Evolutionary conservation across 53 echinoderm and acorn worm species (phyloP).

Genomic region (Astropecten irregularis): DNA sequence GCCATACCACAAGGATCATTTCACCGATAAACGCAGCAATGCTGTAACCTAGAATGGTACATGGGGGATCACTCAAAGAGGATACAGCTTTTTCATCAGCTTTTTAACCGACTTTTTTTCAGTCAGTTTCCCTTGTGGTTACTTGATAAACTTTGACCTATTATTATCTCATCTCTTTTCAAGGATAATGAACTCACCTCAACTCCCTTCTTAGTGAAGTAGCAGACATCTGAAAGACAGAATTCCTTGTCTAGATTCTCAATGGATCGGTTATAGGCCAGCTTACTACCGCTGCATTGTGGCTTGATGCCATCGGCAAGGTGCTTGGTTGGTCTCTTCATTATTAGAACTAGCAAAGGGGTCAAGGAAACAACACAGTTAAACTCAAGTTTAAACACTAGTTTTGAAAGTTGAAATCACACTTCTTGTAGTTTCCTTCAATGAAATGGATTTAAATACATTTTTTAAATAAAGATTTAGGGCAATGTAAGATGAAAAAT

Average conservation of each 20-base stretch:
- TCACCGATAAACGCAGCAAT: too few relatives aligned
- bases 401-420: not conserved
- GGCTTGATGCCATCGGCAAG: constrained; percentile 80
- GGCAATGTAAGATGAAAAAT: too few relatives aligned
- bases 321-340: constrained; percentile 79
- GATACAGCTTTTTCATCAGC: too few relatives aligned
- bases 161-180: too few relatives aligned
- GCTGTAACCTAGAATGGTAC: too few relatives aligned
- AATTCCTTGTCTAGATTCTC: constrained; percentile 62
- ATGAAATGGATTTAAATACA: too few relatives aligned
- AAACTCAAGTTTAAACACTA: not conserved
- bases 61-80: too few relatives aligned
- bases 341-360: constrained; percentile 58
- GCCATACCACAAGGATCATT: too few relatives aligned
- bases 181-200: constrained; percentile 72
- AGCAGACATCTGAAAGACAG: constrained; percentile 80
- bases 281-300: constrained; percentile 8
- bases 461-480: too few relatives aligned
- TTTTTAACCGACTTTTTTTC: too few relatives aligned
- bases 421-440: not conserved
- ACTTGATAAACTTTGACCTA: too few relatives aligned
- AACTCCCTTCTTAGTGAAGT: constrained; percentile 88
- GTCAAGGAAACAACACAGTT: not conserved
- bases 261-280: constrained; percentile 38
- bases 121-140: too few relatives aligned